Base-by-base conservation (phyloP, 2,113 vertebrate species). In the Ibidorhyncha struthersii region DNA sequence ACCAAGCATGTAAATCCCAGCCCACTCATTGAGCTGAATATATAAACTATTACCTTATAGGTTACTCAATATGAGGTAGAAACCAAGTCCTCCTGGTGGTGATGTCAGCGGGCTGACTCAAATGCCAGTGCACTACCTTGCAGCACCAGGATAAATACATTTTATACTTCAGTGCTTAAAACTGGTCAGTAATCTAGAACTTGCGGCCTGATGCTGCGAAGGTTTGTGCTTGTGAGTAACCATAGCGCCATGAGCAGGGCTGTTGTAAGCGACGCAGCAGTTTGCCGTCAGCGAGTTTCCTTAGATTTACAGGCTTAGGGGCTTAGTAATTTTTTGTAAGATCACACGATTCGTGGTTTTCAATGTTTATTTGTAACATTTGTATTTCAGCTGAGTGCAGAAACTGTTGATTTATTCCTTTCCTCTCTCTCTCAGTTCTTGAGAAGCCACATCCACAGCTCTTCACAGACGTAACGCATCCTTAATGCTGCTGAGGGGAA, bases 381-480 rank as follows among this genome's bases (percentile, higher is more conserved):
- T 88, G 41, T 74, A 14, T 93, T 86, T 76, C 74, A 87, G 17
- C 34, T 87, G 49, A 86, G 59, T 52, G 22, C 58, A 29, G 49
- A 82, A 91, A 86, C 19, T 56, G n/a, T 62, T 89, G 70, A 82
- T 92, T 82, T 92, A 80, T 76, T 82, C 40, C 18, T 59, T 96
- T 72, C 19, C 18, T 72, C 41, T 73, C 5, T 86, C 38, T 82
- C 34, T 92, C 63, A 66, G 14, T 65, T 85, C 40, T 38, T 82
- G 52, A 92, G 76, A 95, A 95, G 56, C 21, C 34, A 17, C 55
- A 92, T 58, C 38, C 71, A 29, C 23, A 76, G n/a, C 41, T 91
- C 41, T 94, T 91, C 82, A 81, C 71, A 90, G 29, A 47, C 86
- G 87, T 84, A 93, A 87, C 2, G 2, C 22, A 69, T 85, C 58